Base-by-base conservation (phyloP, 2,888 invertebrate genomes). In the Drosophila vallismaia region DNA sequence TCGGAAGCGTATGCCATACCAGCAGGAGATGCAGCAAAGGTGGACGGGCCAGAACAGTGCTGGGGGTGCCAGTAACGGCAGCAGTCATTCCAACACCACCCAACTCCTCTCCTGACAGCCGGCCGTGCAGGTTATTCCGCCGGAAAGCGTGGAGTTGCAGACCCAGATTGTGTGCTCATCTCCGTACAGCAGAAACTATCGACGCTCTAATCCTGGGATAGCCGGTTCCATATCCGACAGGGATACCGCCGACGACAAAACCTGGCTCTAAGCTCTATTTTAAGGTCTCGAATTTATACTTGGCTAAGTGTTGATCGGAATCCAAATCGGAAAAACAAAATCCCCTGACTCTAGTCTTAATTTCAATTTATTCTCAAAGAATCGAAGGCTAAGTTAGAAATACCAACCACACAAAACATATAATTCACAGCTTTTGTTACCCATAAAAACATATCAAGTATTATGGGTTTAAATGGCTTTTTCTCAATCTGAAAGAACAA, bases 191-290 rank as follows among this genome's bases (percentile, higher is more conserved):
- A 85, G 77, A 49, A 81, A 79, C 68, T 85, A 79, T 58, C 55
- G 88, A 8, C 71, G 88, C 31, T 77, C 60, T 46, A 74, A 74
- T 40, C 71, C 59, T 26, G 74, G 48, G 24, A 10, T 44, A 14
- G 5, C 33, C 19, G 63, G 29, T 1, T 29, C 48, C 10, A 52
- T 38, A 4, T 19, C 36, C n/a, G 44, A 53, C 2, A 38, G 53
- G 14, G 58, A 62, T 2, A 42, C 55, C 12, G 59, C 75, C 38
- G 80, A 86, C 71, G 88, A 90, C 55, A 90, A 81, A 75, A 90
- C 88, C 73, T 90, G 90, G 90, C 86, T 90, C 52, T 90, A 90
- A 81, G 74, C 59, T 56, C 19, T 14, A 56, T 10, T 44, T 10
- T 29, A 57, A 57, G 49, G 58, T 54, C 71, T 72, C 73, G 73